Evolutionary conservation across 2,888 invertebrate species (phyloP).

Genomic region (Amphipoea oculea): DNA sequence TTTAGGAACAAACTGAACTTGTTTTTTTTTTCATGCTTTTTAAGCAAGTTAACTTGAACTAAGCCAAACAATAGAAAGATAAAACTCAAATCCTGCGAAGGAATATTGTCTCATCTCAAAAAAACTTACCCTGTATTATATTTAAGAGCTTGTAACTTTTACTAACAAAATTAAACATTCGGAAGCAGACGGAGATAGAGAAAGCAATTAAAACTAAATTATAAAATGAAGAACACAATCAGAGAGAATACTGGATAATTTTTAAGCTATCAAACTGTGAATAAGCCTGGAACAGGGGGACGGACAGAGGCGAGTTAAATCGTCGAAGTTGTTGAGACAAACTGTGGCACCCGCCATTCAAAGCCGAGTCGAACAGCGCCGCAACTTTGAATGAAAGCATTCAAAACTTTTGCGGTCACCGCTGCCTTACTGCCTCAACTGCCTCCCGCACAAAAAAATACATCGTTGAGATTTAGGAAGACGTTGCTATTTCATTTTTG

Average conservation of each 20-base stretch:
- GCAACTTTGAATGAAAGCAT: conserved; percentile 85
- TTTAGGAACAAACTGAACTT: background rate
- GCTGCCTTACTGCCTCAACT: conserved; percentile 29
- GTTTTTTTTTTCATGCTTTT: background rate
- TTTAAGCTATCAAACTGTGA: conserved; percentile 64
- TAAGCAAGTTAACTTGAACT: background rate
- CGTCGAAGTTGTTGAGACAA: conserved; percentile 81
- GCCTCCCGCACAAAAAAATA: conserved; percentile 50
- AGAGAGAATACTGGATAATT: conserved; percentile 50
- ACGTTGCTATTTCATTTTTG: conserved; percentile 35
- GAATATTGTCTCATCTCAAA: background rate
- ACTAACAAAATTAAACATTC: conserved; percentile 42
- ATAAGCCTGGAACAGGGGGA: conserved; percentile 72
- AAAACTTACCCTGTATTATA: conserved; percentile 22
- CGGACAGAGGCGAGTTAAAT: conserved; percentile 78
- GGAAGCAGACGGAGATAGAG: conserved; percentile 28
- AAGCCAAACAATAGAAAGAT: background rate
- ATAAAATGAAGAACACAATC: conserved; percentile 53
- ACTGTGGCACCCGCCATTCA: conserved; percentile 82
- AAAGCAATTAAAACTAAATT: conserved; percentile 61
- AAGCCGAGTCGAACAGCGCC: conserved; percentile 71
- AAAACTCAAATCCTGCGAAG: background rate
- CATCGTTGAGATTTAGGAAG: conserved; percentile 39
- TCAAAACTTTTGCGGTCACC: conserved; percentile 80
- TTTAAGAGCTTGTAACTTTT: conserved; percentile 19